A percentile compares a stretch with the other conserved stretches of the same genome.
These are phyloP conservation scores for Phymorhynchus buccinoides DNA, from an alignment of 1,140 invertebrate species.

Conservation along the genomic window DNA sequence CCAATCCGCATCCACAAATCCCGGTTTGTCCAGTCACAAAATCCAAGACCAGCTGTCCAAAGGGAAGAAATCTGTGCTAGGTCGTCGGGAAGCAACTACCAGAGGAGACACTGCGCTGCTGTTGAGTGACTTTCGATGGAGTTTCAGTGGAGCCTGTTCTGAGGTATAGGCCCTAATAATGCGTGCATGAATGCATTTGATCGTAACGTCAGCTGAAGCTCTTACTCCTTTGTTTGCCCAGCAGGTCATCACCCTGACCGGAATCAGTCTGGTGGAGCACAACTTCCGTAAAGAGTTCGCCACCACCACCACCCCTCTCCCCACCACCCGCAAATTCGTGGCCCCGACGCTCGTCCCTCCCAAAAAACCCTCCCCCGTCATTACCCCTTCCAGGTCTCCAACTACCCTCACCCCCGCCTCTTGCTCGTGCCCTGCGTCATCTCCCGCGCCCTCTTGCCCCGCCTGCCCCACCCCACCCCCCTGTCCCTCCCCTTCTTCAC, in stretches of 20 bases:
- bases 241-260: neutral
- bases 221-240: too few species aligned
- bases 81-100: too few species aligned
- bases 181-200: too few species aligned
- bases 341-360: neutral
- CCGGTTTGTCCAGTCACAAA: too few species aligned
- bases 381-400: neutral
- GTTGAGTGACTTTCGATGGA: too few species aligned
- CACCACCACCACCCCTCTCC: neutral
- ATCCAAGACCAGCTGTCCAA: too few species aligned
- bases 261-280: constrained; percentile 4
- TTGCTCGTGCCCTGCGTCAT: neutral
- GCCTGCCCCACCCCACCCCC: neutral
- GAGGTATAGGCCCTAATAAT: too few species aligned
- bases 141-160: too few species aligned
- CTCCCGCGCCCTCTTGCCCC: neutral
- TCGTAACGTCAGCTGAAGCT: too few species aligned
- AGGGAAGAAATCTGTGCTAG: too few species aligned
- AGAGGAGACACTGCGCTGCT: too few species aligned
- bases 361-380: neutral
- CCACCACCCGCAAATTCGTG: neutral
- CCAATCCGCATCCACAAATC: too few species aligned
- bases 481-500: neutral
- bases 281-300: neutral
- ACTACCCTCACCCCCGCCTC: neutral